A percentile compares a stretch with the other conserved stretches of the same genome.
phyloP scores from a whole-genome alignment of 2,888 invertebrate genomes.

The Drosophila hawaiiensis region DNA sequence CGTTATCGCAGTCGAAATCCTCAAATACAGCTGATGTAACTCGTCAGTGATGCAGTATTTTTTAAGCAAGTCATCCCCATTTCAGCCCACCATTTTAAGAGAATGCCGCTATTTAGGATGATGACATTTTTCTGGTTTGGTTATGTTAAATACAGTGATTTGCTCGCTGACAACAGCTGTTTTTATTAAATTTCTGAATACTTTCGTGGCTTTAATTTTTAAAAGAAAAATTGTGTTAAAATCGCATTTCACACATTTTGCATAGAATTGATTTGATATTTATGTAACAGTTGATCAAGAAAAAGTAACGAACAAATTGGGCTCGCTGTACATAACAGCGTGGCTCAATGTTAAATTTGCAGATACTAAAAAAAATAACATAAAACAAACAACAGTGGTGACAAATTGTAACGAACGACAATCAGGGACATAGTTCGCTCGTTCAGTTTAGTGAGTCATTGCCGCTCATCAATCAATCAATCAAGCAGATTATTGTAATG shows the following conservation, averaged over 20 bases:
- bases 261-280: not conserved
- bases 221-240: not conserved
- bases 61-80: not conserved
- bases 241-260: not conserved
- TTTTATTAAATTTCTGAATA: not conserved
- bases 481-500: conserved; percentile 21
- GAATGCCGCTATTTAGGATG: not conserved
- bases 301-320: conserved; percentile 4
- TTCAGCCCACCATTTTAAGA: not conserved
- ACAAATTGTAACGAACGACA: conserved; percentile 32
- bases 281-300: not conserved
- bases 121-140: not conserved
- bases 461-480: conserved; percentile 39
- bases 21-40: not conserved
- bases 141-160: not conserved
- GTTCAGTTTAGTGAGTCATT: conserved; percentile 39
- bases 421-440: conserved; percentile 26
- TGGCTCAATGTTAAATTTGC: conserved; percentile 12
- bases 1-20: not conserved
- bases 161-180: not conserved
- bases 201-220: not conserved
- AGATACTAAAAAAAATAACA: conserved; percentile 35
- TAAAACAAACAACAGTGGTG: conserved; percentile 37
- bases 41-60: not conserved
- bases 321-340: conserved; percentile 28